Base-by-base conservation (phyloP, 2,888 invertebrate species). In the Scrobipalpa costella region DNA sequence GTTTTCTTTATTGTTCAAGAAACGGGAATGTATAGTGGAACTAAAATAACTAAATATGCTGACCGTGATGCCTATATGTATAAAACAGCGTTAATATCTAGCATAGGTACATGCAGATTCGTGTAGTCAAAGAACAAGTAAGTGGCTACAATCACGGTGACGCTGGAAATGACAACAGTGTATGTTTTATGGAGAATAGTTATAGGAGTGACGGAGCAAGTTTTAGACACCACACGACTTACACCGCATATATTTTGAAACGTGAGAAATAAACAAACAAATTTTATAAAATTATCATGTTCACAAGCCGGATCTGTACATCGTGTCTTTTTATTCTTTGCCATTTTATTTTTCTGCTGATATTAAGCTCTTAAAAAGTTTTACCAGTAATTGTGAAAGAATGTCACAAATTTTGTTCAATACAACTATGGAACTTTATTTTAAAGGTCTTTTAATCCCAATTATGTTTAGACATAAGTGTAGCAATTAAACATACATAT, bases 1-100 rank as follows among this genome's bases (percentile, higher is more conserved):
- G 66, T 85, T 86, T 0, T 64, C 66, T 1, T 76, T 69, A 1
- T 75, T 73, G 65, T 83, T 82, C 5, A 75, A 27, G 40, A 86
- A 87, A 13, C 84, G 74, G 7, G 76, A 73, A 59, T 86, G 78
- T 40, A 40, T 9, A 13, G 13, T 40, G 13, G 1, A 9, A 40
- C 40, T 40, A 13, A 13, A 13, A 40, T 13, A 40, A 1, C 40
- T 3, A 13, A 40, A 40, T 13, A 13, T 9, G 40, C 40, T 13
- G 13, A 13, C 40, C 3, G 13, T 40, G 5, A 40, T 40, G 13
- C 40, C 40, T 40, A 40, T n/a, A n/a, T 13, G 40, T 13, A 3
- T 1, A 13, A 3, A 1, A 40, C 13, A 40, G 40, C 3, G 13
- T 40, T 13, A 2, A 40, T 5, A 40, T 40, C 13, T 40, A 40